Percentiles rank a stretch among this genome's conserved stretches.
These are phyloP conservation scores for Lycocorax pyrrhopterus DNA, from an alignment of 2,113 vertebrate genomes.

Conservation along the genomic window DNA sequence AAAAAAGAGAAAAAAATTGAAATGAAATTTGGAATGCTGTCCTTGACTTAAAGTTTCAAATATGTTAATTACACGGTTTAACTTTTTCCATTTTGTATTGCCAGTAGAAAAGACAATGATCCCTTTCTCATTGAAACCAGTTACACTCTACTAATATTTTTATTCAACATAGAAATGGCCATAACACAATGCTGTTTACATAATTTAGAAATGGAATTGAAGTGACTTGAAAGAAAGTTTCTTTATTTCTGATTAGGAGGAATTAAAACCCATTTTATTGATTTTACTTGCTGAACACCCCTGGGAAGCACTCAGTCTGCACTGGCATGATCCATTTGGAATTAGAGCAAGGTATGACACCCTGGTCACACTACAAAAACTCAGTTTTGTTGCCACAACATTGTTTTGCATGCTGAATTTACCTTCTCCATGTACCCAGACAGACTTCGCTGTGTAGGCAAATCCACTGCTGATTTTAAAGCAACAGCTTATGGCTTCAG, in stretches of 20 bases:
- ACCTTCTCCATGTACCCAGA: neutral
- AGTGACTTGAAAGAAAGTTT: neutral
- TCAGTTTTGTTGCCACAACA: neutral
- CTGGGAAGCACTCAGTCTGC: neutral
- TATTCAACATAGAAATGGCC: neutral
- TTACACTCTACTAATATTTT: neutral
- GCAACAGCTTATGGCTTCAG: neutral
- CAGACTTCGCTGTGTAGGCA: neutral
- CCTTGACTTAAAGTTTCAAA: neutral
- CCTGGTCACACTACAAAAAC: neutral
- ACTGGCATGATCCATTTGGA: neutral
- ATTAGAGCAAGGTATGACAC: neutral
- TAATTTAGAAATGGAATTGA: neutral
- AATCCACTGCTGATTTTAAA: conserved; percentile 8
- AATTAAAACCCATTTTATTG: neutral
- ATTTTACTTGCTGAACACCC: neutral
- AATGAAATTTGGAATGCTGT: neutral
- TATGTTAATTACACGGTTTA: neutral
- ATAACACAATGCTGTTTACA: neutral
- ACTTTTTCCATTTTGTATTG: neutral
- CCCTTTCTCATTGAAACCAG: neutral
- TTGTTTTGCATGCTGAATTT: neutral
- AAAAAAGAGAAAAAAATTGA: neutral
- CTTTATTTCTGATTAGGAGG: neutral
- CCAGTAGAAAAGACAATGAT: neutral